Evolutionary conservation across 2,797 vertebrate species (phyloP).

Genomic region (Chromis chromis): DNA sequence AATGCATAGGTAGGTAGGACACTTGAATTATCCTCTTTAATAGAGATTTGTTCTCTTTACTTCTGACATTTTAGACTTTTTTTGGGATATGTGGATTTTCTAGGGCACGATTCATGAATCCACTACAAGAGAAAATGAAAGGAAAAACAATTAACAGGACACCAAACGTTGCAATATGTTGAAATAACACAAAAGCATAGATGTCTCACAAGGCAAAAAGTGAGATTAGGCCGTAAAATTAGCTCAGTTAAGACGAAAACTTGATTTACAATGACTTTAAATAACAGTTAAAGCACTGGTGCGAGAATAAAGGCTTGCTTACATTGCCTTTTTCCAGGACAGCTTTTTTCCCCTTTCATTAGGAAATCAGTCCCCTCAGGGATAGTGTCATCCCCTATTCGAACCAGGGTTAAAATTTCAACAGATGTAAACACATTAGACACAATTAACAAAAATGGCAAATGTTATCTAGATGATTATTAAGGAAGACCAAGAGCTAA

Average conservation of each 20-base stretch:
- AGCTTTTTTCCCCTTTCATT: neutral
- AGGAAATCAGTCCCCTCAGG: neutral
- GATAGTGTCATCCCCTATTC: neutral
- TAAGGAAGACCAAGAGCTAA: slow-evolving; percentile 33
- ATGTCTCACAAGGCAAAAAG: slow-evolving; percentile 1
- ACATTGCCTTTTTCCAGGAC: neutral
- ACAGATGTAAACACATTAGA: slow-evolving; percentile 23
- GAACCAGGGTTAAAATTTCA: slow-evolving; percentile 9
- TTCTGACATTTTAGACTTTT: slow-evolving; percentile 38
- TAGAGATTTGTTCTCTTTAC: slow-evolving; percentile 5
- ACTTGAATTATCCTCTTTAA: slow-evolving; percentile 10
- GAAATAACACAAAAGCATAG: slow-evolving; percentile 9
- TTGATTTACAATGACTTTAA: slow-evolving; percentile 32
- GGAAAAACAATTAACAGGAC: slow-evolving; percentile 13
- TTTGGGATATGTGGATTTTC: slow-evolving; percentile 40
- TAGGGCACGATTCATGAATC: slow-evolving; percentile 36
- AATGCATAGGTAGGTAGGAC: slow-evolving; percentile 58
- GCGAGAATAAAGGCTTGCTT: slow-evolving; percentile 23
- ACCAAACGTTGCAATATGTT: slow-evolving; percentile 18
- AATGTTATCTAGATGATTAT: slow-evolving; percentile 18
- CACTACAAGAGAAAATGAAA: slow-evolving; percentile 30
- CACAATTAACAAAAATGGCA: slow-evolving; percentile 12
- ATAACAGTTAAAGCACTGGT: slow-evolving; percentile 32
- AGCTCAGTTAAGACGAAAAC: slow-evolving; percentile 15
- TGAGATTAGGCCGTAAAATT: slow-evolving; percentile 17